Conservation (phyloP, 2,888 invertebrate species). For the Euspilapteryx auroguttella region DNA sequence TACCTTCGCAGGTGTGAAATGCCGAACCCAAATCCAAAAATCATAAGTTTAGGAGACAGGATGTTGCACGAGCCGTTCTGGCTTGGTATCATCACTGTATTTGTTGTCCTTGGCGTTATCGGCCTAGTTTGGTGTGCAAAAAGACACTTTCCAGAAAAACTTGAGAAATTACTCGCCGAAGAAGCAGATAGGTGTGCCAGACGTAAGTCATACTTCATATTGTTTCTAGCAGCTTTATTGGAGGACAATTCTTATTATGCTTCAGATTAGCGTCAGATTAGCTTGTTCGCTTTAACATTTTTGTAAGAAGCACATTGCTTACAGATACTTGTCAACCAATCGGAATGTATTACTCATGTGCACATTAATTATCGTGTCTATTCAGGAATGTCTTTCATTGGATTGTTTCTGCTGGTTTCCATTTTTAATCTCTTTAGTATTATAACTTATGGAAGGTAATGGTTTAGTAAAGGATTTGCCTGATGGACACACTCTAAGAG, state of each 20-base stretch:
- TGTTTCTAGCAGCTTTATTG: no score
- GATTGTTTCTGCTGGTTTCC: no score
- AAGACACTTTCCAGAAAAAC: constrained; percentile 83
- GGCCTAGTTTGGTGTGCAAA: constrained; percentile 84
- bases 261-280: no score
- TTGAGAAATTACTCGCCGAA: constrained; percentile 80
- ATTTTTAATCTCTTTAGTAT: no score
- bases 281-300: neutral
- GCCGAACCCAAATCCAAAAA: constrained; percentile 56
- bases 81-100: constrained; percentile 84
- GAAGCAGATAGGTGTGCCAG: constrained; percentile 74
- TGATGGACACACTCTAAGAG: no score
- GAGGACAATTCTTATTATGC: no score
- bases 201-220: constrained; percentile 44
- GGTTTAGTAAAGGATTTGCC: no score
- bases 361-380: no score
- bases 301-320: neutral
- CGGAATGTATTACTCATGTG: constrained; percentile 1
- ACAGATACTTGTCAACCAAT: neutral
- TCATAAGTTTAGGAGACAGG: constrained; percentile 67
- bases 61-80: constrained; percentile 89
- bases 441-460: no score
- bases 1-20: constrained; percentile 80
- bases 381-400: no score
- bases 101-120: constrained; percentile 75